Evolutionary conservation across 2,888 invertebrate species (phyloP).

Genomic region (Gari tellinella): DNA sequence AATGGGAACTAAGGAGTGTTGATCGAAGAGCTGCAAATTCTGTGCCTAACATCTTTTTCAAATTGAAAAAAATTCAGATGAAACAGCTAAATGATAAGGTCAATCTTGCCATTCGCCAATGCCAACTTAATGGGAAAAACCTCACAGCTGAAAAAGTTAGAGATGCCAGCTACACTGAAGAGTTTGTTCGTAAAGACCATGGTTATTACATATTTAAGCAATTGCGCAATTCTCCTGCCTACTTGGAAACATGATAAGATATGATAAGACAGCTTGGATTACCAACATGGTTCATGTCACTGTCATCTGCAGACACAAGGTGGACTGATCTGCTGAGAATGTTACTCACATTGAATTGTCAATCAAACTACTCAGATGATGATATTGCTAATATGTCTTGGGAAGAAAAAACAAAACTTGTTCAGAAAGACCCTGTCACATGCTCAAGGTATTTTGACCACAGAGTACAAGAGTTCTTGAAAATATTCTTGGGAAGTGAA

Average conservation of each 20-base stretch:
- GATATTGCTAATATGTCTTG: slow-evolving; percentile 20
- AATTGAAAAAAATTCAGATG: slow-evolving; percentile 39
- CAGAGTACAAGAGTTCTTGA: slow-evolving; percentile 43
- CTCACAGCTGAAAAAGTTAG: slow-evolving; percentile 30
- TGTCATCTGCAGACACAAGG: slow-evolving; percentile 20
- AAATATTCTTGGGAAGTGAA: slow-evolving; percentile 29
- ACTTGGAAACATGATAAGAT: slow-evolving; percentile 18
- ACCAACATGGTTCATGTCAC: slow-evolving; percentile 55
- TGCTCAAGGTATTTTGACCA: slow-evolving; percentile 46
- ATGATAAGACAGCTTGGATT: slow-evolving; percentile 54
- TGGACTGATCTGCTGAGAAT: slow-evolving; percentile 47
- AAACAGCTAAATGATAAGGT: slow-evolving; percentile 49
- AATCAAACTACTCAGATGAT: slow-evolving; percentile 16
- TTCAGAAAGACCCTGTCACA: slow-evolving; percentile 52
- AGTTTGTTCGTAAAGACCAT: slow-evolving; percentile 70
- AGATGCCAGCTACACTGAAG: slow-evolving; percentile 10
- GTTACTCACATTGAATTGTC: slow-evolving; percentile 29
- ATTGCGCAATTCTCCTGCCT: slow-evolving; percentile 36
- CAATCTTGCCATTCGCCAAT: slow-evolving; percentile 20
- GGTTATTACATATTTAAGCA: slow-evolving; percentile 74
- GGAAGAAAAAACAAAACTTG: slow-evolving; percentile 34
- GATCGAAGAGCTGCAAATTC: slow-evolving; percentile 36
- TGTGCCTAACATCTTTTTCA: slow-evolving; percentile 44
- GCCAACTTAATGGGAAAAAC: slow-evolving; percentile 24
- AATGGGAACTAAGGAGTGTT: slow-evolving; percentile 42